Percentiles rank a stretch among this genome's conserved stretches.
phyloP scores from a whole-genome alignment of 2,888 invertebrate genomes.

The Drosophila mercatorum region DNA sequence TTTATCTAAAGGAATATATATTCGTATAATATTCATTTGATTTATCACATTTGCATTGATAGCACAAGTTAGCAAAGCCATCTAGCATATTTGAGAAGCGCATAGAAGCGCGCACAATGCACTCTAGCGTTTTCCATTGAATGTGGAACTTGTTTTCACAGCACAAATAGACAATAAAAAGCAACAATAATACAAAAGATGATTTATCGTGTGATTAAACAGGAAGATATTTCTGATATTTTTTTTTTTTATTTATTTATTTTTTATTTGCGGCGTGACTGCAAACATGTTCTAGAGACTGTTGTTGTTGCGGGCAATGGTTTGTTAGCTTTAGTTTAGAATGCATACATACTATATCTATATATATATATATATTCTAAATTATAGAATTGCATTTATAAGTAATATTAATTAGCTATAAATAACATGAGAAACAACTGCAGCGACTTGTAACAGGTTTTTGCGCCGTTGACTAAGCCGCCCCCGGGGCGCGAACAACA shows the following conservation, averaged over 20 bases:
- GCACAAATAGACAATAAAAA: slow-evolving; percentile 51
- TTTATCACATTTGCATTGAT: neutral
- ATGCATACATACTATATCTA: slow-evolving; percentile 40
- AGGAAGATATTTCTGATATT: slow-evolving; percentile 70
- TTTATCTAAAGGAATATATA: neutral
- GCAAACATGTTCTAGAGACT: slow-evolving; percentile 57
- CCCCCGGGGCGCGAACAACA: slow-evolving; percentile 55
- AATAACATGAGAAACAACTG: slow-evolving; percentile 71
- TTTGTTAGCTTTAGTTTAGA: slow-evolving; percentile 62
- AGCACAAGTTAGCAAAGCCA: no score
- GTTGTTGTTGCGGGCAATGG: slow-evolving; percentile 45
- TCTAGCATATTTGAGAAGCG: slow-evolving; percentile 37
- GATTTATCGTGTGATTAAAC: slow-evolving; percentile 77
- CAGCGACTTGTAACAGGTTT: slow-evolving; percentile 64
- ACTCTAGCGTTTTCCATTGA: slow-evolving; percentile 39
- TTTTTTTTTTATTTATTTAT: slow-evolving; percentile 18
- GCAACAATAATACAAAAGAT: slow-evolving; percentile 60
- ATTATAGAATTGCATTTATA: slow-evolving; percentile 79
- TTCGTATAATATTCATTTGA: no score
- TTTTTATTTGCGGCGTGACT: slow-evolving; percentile 64
- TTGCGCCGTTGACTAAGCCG: slow-evolving; percentile 47
- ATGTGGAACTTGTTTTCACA: slow-evolving; percentile 64
- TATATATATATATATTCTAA: slow-evolving; percentile 56
- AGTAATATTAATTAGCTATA: slow-evolving; percentile 79
- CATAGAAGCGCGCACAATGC: slow-evolving; percentile 30